Percentiles rank a stretch among this genome's conserved stretches.
Conservation (phyloP, 2,888 invertebrate genomes). For the Mongoloraphidia duomilia region DNA sequence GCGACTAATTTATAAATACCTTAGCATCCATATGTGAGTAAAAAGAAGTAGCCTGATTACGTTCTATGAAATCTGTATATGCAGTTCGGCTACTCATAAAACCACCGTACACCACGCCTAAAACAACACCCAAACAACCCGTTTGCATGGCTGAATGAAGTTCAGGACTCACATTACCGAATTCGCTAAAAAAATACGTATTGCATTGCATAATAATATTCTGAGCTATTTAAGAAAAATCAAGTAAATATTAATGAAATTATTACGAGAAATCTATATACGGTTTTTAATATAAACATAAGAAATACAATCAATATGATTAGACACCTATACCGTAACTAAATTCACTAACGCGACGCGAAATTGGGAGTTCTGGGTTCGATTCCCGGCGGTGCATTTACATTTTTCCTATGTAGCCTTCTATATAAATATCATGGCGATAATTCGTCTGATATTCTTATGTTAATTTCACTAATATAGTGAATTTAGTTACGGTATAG, state of each 20-base stretch:
- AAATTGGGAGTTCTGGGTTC: too few relatives aligned
- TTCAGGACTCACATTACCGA: slow-evolving; percentile 46
- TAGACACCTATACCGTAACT: too few relatives aligned
- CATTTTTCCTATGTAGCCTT: too few relatives aligned
- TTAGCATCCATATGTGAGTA: slow-evolving; percentile 51
- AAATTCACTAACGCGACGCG: too few relatives aligned
- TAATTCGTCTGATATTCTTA: too few relatives aligned
- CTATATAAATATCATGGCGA: too few relatives aligned
- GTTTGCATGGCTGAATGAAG: slow-evolving; percentile 44
- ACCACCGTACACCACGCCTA: slow-evolving; percentile 53
- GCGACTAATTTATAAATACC: slow-evolving; percentile 42
- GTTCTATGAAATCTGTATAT: slow-evolving; percentile 53
- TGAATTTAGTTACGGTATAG: too few relatives aligned
- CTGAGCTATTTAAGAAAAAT: not conserved
- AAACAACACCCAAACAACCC: slow-evolving; percentile 38
- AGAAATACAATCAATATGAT: too few relatives aligned
- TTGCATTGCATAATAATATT: not conserved
- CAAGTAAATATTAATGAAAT: not conserved
- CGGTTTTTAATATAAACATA: too few relatives aligned
- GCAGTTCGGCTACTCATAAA: slow-evolving; percentile 41
- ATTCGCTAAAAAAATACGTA: slow-evolving; percentile 39
- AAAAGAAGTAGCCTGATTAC: slow-evolving; percentile 59
- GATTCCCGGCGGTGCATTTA: too few relatives aligned
- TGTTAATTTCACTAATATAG: too few relatives aligned
- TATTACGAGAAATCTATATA: not conserved